Evolutionary conservation across 2,888 invertebrate genomes (phyloP).

Genomic region (Drosophila aldrichi): DNA sequence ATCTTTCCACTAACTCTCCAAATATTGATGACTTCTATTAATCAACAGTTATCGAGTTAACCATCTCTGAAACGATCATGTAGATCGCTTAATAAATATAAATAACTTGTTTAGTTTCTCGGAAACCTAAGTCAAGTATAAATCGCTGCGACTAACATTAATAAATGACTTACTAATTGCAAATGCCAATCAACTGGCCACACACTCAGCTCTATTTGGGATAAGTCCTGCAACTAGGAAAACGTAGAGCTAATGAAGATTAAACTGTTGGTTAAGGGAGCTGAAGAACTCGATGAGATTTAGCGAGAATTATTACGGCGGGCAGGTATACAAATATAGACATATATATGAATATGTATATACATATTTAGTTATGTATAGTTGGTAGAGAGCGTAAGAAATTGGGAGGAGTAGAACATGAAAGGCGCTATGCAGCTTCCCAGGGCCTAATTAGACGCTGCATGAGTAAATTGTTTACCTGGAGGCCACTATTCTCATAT

Average conservation of each 20-base stretch:
- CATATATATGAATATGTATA: constrained; percentile 19
- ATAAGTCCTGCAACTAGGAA: constrained; percentile 11
- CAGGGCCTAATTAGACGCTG: constrained; percentile 66
- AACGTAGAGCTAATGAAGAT: constrained; percentile 61
- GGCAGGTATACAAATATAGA: constrained; percentile 58
- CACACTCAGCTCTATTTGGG: constrained; percentile 45
- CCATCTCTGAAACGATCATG: background rate
- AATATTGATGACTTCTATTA: constrained; percentile 5
- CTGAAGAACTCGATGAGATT: constrained; percentile 11
- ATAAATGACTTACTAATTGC: constrained; percentile 67
- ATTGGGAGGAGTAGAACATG: constrained; percentile 38
- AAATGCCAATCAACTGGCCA: constrained; percentile 37
- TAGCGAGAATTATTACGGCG: constrained; percentile 50
- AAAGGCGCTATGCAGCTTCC: constrained; percentile 55
- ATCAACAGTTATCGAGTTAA: constrained; percentile 7
- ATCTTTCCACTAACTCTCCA: background rate
- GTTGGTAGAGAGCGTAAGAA: background rate
- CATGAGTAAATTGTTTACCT: constrained; percentile 70
- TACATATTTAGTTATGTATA: background rate
- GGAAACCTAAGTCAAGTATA: constrained; percentile 9
- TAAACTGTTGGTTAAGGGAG: constrained; percentile 45
- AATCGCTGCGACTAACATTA: constrained; percentile 50
- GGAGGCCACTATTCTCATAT: constrained; percentile 54
- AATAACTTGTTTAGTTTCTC: constrained; percentile 31
- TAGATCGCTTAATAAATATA: background rate